Base-by-base conservation (phyloP, 2,797 vertebrate species). In the Rhinichthys osculus region DNA sequence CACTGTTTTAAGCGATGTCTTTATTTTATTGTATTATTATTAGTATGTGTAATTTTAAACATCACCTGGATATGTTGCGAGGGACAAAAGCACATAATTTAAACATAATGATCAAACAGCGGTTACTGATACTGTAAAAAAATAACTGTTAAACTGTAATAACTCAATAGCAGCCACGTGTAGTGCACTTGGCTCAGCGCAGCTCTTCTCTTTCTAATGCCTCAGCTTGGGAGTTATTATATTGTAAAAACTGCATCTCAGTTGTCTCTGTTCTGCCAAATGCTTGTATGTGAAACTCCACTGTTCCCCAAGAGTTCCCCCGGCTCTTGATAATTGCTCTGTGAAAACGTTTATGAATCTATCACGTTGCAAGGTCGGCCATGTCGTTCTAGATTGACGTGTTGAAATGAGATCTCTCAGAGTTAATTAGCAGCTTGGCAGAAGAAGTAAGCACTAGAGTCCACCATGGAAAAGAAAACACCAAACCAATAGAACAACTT, bases 321-420 rank as follows among this genome's bases (percentile, higher is more conserved):
- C 89, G 87, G 86, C 30, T 81, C 87, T 90, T 86, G 77, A 90
- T 93, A 92, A 93, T 92, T 90, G 91, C 92, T 91, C 81, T 14
- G 88, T 88, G 90, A 90, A 92, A 93, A 92, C 90, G 85, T 90
- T 92, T 91, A 59, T 91, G 90, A 89, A 92, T 91, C 81, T 52
- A 73, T 79, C 84, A 69, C 69, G 47, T 79, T 47, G 89, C 88
- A 87, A 85, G 86, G 88, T 90, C 90, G 88, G 87, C 59, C 89
- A 82, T 90, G 91, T 92, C 91, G 90, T 90, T 91, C 88, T 87
- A 91, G 87, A 94, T 93, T 93, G 93, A 85, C 59, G 73, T 3
- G n/a, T 54, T 54, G 59, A 66, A 67, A 90, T 91, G 90, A 90
- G 85, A 91, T 88, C 86, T 62, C 89, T 93, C 93, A 62, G 81